These are phyloP conservation scores for Callaeas wilsoni DNA, from an alignment of 2,113 vertebrate genomes.

Conservation along the genomic window DNA sequence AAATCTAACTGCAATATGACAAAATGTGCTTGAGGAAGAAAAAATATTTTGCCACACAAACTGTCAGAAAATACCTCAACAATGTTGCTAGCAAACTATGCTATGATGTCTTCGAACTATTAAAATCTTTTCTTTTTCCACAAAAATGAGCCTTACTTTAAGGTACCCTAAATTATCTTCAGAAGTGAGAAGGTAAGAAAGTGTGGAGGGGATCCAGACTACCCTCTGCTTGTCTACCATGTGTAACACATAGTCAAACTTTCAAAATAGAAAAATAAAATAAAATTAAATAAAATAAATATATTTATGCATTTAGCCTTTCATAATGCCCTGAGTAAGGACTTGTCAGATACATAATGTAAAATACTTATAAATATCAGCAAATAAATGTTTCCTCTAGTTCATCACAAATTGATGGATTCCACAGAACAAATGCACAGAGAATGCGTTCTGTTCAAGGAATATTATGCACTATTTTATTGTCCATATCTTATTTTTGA, in stretches of 20 bases:
- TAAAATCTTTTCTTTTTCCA: background rate
- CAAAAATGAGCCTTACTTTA: background rate
- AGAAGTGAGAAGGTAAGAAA: rapidly evolving
- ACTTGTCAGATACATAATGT: background rate
- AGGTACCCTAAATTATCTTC: background rate
- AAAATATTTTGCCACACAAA: background rate
- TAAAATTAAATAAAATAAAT: background rate
- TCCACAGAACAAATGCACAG: background rate
- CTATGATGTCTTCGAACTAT: background rate
- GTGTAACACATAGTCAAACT: background rate
- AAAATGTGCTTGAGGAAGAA: background rate
- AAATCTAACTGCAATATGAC: background rate
- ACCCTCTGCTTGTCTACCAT: rapidly evolving
- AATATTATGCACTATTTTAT: background rate
- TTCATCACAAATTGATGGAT: background rate
- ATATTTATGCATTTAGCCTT: background rate
- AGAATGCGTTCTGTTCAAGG: background rate
- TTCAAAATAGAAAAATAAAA: background rate
- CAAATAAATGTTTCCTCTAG: background rate
- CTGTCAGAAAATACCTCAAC: background rate
- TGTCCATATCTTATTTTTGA: background rate
- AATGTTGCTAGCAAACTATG: background rate
- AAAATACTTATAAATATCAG: background rate
- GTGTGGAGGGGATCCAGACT: background rate
- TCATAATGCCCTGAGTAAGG: background rate